phyloP scores from a whole-genome alignment of 2,797 vertebrate genomes.

The Halcyon badia region DNA sequence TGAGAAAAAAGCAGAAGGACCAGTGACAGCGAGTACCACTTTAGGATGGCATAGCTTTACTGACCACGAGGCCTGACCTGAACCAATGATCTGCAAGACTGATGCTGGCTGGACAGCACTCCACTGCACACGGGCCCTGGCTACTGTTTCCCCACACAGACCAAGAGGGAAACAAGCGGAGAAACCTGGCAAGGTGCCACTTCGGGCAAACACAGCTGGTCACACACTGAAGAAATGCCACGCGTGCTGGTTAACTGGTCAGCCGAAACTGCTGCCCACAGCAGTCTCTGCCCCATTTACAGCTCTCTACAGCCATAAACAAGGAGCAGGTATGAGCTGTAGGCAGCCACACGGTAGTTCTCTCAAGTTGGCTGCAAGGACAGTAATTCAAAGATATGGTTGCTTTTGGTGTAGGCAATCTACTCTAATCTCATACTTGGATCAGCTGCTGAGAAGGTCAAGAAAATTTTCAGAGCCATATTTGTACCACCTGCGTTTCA shows the following conservation, averaged over 20 bases:
- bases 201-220: background rate
- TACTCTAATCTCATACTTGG: background rate
- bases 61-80: background rate
- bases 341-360: background rate
- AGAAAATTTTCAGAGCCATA: background rate
- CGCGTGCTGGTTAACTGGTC: background rate
- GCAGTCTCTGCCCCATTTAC: background rate
- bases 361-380: background rate
- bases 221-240: background rate
- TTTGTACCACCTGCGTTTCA: background rate
- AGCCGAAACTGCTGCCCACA: background rate
- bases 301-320: background rate
- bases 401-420: background rate
- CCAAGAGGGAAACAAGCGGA: background rate
- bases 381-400: background rate
- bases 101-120: background rate
- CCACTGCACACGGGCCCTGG: background rate
- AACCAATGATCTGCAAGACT: background rate
- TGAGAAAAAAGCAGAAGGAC: background rate
- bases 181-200: background rate
- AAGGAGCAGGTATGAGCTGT: background rate
- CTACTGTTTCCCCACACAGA: background rate
- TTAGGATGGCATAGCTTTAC: background rate
- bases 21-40: background rate
- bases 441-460: background rate